A percentile compares a stretch with the other conserved stretches of the same genome.
Conservation (phyloP, 1,140 invertebrate species). For the Luehdorfia chinensis region DNA sequence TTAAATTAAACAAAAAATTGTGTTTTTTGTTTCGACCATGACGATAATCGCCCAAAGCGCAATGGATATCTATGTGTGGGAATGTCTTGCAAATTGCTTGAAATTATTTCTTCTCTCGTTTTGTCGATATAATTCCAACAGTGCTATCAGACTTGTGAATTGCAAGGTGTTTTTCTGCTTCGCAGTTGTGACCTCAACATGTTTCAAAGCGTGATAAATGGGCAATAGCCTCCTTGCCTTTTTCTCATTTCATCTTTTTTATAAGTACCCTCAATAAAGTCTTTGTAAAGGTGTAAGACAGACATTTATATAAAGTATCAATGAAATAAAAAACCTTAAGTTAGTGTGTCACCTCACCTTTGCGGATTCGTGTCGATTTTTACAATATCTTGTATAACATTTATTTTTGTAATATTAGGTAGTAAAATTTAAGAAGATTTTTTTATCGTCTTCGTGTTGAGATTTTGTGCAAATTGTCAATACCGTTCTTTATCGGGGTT, state of each 20-base stretch:
- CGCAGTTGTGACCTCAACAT: conserved; percentile 10
- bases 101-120: conserved; percentile 15
- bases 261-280: not conserved
- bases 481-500: no score
- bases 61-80: conserved; percentile 9
- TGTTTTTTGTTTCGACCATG: no score
- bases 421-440: no score
- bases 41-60: no score
- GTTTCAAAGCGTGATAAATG: conserved; percentile 12
- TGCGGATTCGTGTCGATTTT: not conserved
- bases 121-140: conserved; percentile 15
- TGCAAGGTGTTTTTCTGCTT: conserved; percentile 4
- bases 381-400: not conserved
- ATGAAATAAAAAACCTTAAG: not conserved
- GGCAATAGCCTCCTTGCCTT: not conserved
- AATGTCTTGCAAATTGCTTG: conserved; percentile 14
- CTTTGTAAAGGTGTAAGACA: not conserved
- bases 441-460: no score
- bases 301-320: not conserved
- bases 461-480: no score
- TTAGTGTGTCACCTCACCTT: not conserved
- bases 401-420: not conserved
- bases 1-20: no score
- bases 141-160: conserved; percentile 13
- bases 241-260: not conserved